Evolutionary conservation across 2,113 vertebrate genomes (phyloP).

Genomic region (Ivindomyrus marchei): DNA sequence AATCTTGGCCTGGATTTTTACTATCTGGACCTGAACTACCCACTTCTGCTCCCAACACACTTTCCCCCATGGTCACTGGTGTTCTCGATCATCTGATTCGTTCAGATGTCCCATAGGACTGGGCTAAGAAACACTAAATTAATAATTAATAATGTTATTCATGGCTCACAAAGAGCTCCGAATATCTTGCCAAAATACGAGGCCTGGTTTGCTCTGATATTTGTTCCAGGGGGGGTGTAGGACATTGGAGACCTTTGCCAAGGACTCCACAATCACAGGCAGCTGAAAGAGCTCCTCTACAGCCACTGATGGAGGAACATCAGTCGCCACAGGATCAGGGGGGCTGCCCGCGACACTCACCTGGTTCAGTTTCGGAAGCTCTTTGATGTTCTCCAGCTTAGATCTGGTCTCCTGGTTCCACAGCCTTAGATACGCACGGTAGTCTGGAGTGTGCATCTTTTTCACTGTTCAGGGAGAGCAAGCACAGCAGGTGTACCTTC

Average conservation of each 20-base stretch:
- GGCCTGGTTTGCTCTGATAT: neutral
- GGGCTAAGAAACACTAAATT: neutral
- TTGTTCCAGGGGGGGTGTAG: neutral
- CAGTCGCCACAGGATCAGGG: neutral
- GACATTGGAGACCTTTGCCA: neutral
- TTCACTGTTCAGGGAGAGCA: conserved; percentile 63
- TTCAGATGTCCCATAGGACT: neutral
- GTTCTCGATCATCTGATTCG: neutral
- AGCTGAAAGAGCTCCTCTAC: neutral
- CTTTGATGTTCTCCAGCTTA: conserved; percentile 75
- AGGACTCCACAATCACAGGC: neutral
- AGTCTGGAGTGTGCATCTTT: conserved; percentile 78
- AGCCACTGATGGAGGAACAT: neutral
- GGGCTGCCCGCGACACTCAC: conserved; percentile 41
- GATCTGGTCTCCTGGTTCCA: conserved; percentile 86
- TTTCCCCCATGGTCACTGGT: too few relatives aligned
- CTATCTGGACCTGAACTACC: neutral
- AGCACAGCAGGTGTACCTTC: neutral
- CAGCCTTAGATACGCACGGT: conserved; percentile 81
- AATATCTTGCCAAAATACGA: neutral
- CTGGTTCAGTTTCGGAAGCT: conserved; percentile 90
- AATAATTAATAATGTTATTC: neutral
- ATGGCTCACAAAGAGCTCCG: neutral
- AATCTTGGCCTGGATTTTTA: neutral
- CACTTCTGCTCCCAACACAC: neutral